Percentiles rank a stretch among this genome's conserved stretches.
Evolutionary conservation across 1,140 invertebrate genomes (phyloP).

Genomic region (Choristoneura fumiferana): DNA sequence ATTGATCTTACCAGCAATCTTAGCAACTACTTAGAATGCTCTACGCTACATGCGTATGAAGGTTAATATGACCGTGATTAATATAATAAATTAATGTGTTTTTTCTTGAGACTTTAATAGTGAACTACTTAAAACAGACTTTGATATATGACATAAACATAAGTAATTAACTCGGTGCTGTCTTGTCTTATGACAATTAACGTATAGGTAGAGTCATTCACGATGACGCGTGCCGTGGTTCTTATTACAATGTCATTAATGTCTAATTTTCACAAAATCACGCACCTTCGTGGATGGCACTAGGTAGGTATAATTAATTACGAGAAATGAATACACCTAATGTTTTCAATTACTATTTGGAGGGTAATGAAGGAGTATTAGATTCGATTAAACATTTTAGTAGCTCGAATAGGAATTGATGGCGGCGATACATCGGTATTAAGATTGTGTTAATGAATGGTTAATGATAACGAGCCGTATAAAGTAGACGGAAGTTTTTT

Average conservation of each 20-base stretch:
- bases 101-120: not conserved
- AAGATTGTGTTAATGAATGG: not conserved
- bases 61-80: not conserved
- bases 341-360: not conserved
- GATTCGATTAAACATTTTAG: not conserved
- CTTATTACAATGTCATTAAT: too few relatives aligned
- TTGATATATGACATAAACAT: not conserved
- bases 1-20: too few relatives aligned
- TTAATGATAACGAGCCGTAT: not conserved
- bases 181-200: not conserved
- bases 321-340: not conserved
- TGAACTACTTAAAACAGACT: not conserved
- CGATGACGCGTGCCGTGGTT: too few relatives aligned
- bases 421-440: not conserved
- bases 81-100: not conserved
- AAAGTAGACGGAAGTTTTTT: not conserved
- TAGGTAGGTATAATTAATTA: conserved; percentile 6
- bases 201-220: too few relatives aligned
- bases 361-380: not conserved
- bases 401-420: conserved; percentile 1
- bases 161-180: not conserved
- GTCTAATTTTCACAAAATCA: too few relatives aligned
- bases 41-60: too few relatives aligned
- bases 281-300: too few relatives aligned
- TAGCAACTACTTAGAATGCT: too few relatives aligned